These are phyloP conservation scores for Poecile atricapillus DNA, from an alignment of 2,113 vertebrate species.

Conservation along the genomic window DNA sequence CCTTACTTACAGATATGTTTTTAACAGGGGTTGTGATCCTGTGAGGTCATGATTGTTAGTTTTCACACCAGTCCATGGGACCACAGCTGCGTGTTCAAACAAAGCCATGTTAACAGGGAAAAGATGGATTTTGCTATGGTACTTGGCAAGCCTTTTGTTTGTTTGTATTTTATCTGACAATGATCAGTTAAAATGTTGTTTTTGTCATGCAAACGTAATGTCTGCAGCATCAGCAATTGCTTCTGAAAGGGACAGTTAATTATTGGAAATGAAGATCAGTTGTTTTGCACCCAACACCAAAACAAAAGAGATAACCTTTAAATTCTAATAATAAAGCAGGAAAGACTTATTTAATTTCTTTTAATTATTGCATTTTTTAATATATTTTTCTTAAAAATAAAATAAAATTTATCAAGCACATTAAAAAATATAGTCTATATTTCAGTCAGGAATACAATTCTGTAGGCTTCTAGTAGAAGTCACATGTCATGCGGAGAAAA, in stretches of 20 bases:
- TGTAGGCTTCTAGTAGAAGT: not conserved
- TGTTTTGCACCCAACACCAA: not conserved
- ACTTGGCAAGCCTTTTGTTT: slow-evolving; percentile 31
- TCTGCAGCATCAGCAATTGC: not conserved
- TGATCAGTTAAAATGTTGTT: slow-evolving; percentile 14
- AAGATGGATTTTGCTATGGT: not conserved
- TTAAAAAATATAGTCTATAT: not conserved
- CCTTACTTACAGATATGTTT: not conserved
- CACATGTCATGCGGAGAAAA: not conserved
- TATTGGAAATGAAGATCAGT: not conserved
- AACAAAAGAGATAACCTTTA: not conserved
- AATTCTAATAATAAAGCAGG: not conserved
- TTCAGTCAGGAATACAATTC: not conserved
- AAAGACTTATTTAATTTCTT: not conserved
- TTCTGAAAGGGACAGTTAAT: slow-evolving; percentile 12
- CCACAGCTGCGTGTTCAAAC: not conserved
- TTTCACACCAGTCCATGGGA: not conserved
- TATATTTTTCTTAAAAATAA: not conserved
- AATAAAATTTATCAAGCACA: not conserved
- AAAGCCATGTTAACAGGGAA: not conserved
- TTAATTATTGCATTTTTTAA: not conserved
- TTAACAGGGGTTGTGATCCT: not conserved
- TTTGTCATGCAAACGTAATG: not conserved
- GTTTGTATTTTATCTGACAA: slow-evolving; percentile 13
- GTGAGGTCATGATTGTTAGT: not conserved